phyloP scores from a whole-genome alignment of 2,113 vertebrate genomes.

The Vanacampus margaritifer region DNA sequence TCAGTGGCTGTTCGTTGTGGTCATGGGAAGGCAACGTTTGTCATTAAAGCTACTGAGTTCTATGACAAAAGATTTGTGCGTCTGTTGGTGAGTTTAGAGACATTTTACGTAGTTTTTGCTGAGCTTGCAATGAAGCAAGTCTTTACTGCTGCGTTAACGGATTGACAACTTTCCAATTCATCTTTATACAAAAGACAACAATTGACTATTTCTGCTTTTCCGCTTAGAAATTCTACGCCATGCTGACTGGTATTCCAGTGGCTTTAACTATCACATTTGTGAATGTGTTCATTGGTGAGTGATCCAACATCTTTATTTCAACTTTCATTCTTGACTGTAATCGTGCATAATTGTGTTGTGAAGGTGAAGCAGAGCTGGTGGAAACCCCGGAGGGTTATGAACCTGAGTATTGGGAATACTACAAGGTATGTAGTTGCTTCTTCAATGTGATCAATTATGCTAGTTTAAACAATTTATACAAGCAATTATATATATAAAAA shows the following conservation, averaged over 20 bases:
- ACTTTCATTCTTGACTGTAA: background rate
- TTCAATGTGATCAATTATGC: background rate
- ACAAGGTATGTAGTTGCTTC: conserved; percentile 70
- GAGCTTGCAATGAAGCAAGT: background rate
- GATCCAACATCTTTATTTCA: background rate
- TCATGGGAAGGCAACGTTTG: conserved; percentile 84
- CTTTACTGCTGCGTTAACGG: background rate
- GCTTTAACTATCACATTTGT: conserved; percentile 72
- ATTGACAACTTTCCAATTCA: background rate
- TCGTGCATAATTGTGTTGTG: conserved; percentile 15
- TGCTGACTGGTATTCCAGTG: conserved; percentile 83
- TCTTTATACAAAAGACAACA: background rate
- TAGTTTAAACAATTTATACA: background rate
- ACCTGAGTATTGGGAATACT: conserved; percentile 93
- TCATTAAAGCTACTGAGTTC: conserved; percentile 78
- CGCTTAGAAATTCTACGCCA: conserved; percentile 78
- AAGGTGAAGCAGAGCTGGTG: conserved; percentile 89
- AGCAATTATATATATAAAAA: too few species aligned
- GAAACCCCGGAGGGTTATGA: conserved; percentile 87
- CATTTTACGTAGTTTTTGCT: background rate
- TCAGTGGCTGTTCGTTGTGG: conserved; percentile 82
- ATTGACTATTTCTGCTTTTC: background rate
- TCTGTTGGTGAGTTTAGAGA: conserved; percentile 76
- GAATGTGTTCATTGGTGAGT: conserved; percentile 91
- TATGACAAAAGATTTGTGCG: conserved; percentile 84